These are phyloP conservation scores for Gryon sp. DNA, from an alignment of 1,140 invertebrate species.

Conservation along the genomic window DNA sequence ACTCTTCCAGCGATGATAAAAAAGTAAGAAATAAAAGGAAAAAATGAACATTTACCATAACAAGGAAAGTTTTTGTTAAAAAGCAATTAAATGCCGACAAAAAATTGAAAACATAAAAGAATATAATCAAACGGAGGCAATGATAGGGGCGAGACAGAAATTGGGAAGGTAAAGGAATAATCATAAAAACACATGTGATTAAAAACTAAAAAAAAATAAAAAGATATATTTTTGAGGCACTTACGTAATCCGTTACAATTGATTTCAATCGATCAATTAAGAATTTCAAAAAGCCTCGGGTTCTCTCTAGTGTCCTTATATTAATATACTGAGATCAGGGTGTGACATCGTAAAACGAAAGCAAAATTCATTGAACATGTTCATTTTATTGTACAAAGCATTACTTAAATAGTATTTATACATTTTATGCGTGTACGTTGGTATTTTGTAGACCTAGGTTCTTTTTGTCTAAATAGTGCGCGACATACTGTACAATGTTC, in stretches of 20 bases:
- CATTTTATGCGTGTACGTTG: slow-evolving; percentile 61
- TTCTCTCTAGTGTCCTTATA: slow-evolving; percentile 14
- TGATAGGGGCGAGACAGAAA: slow-evolving; percentile 11
- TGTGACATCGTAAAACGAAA: slow-evolving; percentile 17
- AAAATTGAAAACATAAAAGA: slow-evolving; percentile 25
- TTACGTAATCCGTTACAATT: slow-evolving; percentile 47
- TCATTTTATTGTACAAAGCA: slow-evolving; percentile 74
- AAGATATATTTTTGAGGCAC: slow-evolving; percentile 49
- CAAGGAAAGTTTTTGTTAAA: slow-evolving; percentile 33
- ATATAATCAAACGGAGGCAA: slow-evolving; percentile 27
- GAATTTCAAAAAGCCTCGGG: slow-evolving; percentile 17
- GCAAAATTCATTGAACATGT: slow-evolving; percentile 71
- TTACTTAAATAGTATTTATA: slow-evolving; percentile 65
- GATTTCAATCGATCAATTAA: slow-evolving; percentile 45
- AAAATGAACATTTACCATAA: slow-evolving; percentile 37
- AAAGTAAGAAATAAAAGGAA: slow-evolving; percentile 32
- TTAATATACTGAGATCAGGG: slow-evolving; percentile 1
- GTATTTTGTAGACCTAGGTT: slow-evolving; percentile 44
- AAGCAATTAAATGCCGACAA: slow-evolving; percentile 40
- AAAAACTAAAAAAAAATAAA: slow-evolving; percentile 39
- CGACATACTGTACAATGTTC: slow-evolving; percentile 55
- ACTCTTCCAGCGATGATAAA: slow-evolving; percentile 4
- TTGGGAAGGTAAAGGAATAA: slow-evolving; percentile 17
- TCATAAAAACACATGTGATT: slow-evolving; percentile 51
- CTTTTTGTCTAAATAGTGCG: slow-evolving; percentile 53